Base-by-base conservation (phyloP, 1,140 invertebrate genomes). In the Drosophila parabipectinata region DNA sequence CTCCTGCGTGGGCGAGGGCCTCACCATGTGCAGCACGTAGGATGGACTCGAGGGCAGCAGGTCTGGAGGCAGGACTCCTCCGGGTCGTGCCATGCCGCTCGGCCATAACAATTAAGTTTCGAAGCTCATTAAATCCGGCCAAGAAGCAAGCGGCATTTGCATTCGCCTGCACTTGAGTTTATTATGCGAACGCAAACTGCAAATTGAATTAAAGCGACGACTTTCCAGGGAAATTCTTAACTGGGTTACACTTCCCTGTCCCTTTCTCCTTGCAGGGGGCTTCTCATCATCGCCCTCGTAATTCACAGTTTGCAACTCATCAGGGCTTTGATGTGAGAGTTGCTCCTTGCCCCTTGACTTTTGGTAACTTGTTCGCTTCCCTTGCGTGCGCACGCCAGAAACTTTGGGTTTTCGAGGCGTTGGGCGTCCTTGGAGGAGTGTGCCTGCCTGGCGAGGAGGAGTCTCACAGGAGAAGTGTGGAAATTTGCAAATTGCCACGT, bases 1-100 rank as follows among this genome's bases (percentile, higher is more conserved):
- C 2, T 92, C 93, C 1, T 95, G 95, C 59, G 87, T 94, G 14
- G 93, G 93, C 30, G 72, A 80, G 14, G 91, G 90, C 2, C 71
- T 82, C 8, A 91, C 79, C 55, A 57, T 80, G 68, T 91, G 90
- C 72, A 62, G 18, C 26, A 28, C 47, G 47, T 44, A 59, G 61
- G 30, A 14, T 9, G 26, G 26, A 10, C 32, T 32, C 7, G 3
- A 1, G 21, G 14, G 30, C 37, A 7, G 30, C 8, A 1, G 44
- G 44, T 10, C 14, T 3, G 15, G 18, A 47, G 10, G 41, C 5
- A 15, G 10, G 2, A 12, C 32, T 10, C 8, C 10, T 9, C 9
- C 32, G 0, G 5, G 45, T 28, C 34, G 52, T 56, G 76, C 47
- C 79, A 75, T 84, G 80, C n/a, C 50, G 48, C 39, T 32, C 53